Percentiles rank a stretch among this genome's conserved stretches.
These are phyloP conservation scores for Poliocrania exsul DNA, from an alignment of 2,797 vertebrate species.

Conservation along the genomic window DNA sequence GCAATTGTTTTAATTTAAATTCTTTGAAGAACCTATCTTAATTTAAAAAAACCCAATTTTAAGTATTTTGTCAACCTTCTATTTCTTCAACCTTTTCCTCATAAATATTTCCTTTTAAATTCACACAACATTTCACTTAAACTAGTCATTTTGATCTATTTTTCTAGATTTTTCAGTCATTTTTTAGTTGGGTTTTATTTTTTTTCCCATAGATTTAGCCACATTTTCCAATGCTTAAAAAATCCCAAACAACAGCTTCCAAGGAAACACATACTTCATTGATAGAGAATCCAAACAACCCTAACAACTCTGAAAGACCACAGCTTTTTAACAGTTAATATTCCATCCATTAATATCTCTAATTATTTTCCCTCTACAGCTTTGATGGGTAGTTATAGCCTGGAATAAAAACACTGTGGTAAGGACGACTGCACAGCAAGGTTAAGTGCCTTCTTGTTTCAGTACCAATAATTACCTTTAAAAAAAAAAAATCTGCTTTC, in stretches of 20 bases:
- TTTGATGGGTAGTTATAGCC: conserved; percentile 81
- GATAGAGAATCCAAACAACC: not conserved
- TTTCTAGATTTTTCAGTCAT: not conserved
- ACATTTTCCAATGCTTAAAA: not conserved
- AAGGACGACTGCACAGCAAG: conserved; percentile 81
- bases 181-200: not conserved
- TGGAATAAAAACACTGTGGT: conserved; percentile 77
- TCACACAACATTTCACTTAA: not conserved
- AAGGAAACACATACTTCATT: not conserved
- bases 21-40: not conserved
- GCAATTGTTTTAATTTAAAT: not conserved
- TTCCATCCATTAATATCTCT: conserved; percentile 78
- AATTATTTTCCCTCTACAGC: conserved; percentile 79
- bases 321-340: conserved; percentile 75
- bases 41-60: not conserved
- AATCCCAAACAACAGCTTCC: not conserved
- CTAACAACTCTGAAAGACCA: conserved; percentile 20
- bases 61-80: not conserved
- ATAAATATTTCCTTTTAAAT: not conserved
- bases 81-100: not conserved
- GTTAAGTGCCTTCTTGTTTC: conserved; percentile 85
- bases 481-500: conserved; percentile 75
- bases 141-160: not conserved
- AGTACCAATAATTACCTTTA: conserved; percentile 85
- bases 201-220: not conserved